Percentiles rank a stretch among this genome's conserved stretches.
Evolutionary conservation across 1,140 invertebrate genomes (phyloP).

Genomic region (Bombus impatiens): DNA sequence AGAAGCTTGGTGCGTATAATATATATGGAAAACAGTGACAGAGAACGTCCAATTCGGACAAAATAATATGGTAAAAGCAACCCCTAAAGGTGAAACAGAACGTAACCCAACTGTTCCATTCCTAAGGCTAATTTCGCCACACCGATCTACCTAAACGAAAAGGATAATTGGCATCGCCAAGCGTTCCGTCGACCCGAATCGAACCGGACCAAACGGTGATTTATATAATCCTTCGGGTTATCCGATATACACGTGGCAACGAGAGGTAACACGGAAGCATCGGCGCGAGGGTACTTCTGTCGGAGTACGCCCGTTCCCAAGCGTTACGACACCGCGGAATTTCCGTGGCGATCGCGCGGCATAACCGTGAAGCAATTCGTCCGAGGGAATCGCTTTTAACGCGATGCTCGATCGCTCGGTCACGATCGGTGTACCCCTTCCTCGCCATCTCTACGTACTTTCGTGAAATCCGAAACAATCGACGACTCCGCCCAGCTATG

Average conservation of each 20-base stretch:
- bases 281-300: not conserved
- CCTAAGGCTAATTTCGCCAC: not conserved
- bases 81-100: not conserved
- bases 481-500: slow-evolving; percentile 54
- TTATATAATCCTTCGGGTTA: slow-evolving; percentile 24
- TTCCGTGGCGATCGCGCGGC: slow-evolving; percentile 50
- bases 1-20: too few species aligned
- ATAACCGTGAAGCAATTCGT: slow-evolving; percentile 54
- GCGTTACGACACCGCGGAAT: slow-evolving; percentile 41
- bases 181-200: not conserved
- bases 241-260: slow-evolving; percentile 14
- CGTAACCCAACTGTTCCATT: not conserved
- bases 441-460: slow-evolving; percentile 7
- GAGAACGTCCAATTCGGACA: too few species aligned
- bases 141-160: not conserved
- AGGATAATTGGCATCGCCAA: not conserved
- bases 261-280: not conserved
- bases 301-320: slow-evolving; percentile 20
- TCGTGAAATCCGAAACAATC: slow-evolving; percentile 66
- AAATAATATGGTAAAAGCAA: not conserved
- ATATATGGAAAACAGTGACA: too few species aligned
- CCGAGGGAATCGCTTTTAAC: slow-evolving; percentile 55
- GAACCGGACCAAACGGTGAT: slow-evolving; percentile 8
- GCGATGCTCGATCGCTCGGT: slow-evolving; percentile 29
- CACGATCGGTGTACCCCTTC: slow-evolving; percentile 49